Conservation (phyloP, 2,888 invertebrate genomes). For the Herminia tarsipennalis region DNA sequence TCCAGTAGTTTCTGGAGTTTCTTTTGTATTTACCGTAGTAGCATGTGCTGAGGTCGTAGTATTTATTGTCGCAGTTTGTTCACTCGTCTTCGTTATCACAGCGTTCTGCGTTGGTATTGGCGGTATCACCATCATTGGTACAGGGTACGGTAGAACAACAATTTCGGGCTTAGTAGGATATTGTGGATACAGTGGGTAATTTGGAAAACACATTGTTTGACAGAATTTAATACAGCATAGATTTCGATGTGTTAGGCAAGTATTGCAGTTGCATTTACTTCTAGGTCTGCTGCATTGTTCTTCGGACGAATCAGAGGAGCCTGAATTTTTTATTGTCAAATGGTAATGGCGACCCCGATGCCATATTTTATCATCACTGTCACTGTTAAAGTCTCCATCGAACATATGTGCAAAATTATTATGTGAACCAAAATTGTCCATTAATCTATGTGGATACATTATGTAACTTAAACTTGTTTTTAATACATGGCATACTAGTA, state of each 20-base stretch:
- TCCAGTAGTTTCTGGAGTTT: too few relatives aligned
- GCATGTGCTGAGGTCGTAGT: background rate
- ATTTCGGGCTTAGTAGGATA: background rate
- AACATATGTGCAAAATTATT: background rate
- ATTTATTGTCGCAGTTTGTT: too few relatives aligned
- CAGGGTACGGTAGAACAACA: constrained; percentile 4
- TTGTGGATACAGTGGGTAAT: background rate
- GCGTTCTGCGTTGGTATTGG: background rate
- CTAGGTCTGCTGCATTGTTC: background rate
- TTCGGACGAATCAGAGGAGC: too few relatives aligned
- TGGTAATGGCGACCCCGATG: too few relatives aligned
- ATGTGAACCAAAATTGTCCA: background rate
- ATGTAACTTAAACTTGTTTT: constrained; percentile 1
- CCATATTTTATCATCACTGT: background rate
- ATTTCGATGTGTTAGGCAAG: background rate
- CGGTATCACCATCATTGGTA: constrained; percentile 3
- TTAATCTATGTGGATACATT: background rate
- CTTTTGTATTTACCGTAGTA: too few relatives aligned
- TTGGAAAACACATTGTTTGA: background rate
- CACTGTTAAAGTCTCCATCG: background rate
- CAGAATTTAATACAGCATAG: background rate
- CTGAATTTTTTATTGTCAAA: too few relatives aligned
- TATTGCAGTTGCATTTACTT: background rate
- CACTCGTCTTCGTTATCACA: background rate
- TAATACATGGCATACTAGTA: constrained; percentile 13